Evolutionary conservation across 92 coral and sea anemone genomes (phyloP).

Genomic region (Palythoa heliodiscus): DNA sequence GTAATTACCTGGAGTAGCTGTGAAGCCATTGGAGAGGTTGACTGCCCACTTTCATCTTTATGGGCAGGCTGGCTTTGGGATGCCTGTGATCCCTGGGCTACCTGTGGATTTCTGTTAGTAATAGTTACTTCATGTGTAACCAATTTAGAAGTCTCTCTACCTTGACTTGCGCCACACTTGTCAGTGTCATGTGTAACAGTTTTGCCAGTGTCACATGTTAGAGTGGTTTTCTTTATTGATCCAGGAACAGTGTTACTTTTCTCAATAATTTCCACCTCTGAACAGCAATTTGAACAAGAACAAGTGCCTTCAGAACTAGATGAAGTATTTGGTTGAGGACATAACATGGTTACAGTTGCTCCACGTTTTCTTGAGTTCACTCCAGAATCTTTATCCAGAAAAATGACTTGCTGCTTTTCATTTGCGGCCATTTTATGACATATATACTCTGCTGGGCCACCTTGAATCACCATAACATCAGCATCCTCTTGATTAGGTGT

Average conservation of each 20-base stretch:
- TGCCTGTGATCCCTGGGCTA: background rate
- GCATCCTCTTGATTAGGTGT: conserved; percentile 10
- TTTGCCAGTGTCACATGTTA: background rate
- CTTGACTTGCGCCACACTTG: conserved; percentile 14
- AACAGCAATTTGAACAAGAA: conserved; percentile 23
- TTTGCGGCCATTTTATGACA: conserved; percentile 50
- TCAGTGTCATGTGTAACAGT: conserved; percentile 20
- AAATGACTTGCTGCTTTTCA: conserved; percentile 61
- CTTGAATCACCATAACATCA: conserved; percentile 23
- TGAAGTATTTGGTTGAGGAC: background rate
- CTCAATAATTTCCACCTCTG: conserved; percentile 24
- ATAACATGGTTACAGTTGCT: conserved; percentile 3
- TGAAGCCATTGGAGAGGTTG: conserved; percentile 85
- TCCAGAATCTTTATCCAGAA: conserved; percentile 36
- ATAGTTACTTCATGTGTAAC: conserved; percentile 3
- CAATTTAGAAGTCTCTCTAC: conserved; percentile 24
- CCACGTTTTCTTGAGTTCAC: conserved; percentile 35
- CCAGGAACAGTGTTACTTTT: background rate
- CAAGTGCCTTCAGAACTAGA: background rate
- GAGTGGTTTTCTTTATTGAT: background rate
- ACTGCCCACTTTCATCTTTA: conserved; percentile 49
- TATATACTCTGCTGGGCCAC: conserved; percentile 40
- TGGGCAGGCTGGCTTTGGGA: conserved; percentile 8
- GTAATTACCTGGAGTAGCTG: conserved; percentile 67
- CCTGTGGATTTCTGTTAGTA: conserved; percentile 4